Evolutionary conservation across 1,140 invertebrate genomes (phyloP).

Genomic region (Maconellicoccus hirsutus): DNA sequence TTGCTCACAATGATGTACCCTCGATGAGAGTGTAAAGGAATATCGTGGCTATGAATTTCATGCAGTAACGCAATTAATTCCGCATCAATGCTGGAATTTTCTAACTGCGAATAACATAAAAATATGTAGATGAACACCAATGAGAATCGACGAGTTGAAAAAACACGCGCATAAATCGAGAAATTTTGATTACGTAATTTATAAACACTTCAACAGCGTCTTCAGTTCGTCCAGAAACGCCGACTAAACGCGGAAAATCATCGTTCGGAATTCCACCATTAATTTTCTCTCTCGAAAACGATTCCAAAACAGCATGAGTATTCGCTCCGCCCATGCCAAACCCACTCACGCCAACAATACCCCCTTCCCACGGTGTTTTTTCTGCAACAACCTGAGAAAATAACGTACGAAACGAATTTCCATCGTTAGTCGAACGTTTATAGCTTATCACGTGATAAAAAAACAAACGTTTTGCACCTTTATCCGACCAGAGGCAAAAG

Average conservation of each 20-base stretch:
- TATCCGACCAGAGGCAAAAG: constrained; percentile 39
- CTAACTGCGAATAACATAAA: neutral
- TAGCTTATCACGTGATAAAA: neutral
- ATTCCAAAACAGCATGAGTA: constrained; percentile 44
- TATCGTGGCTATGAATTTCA: neutral
- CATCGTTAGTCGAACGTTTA: neutral
- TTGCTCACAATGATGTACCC: neutral
- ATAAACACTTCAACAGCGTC: constrained; percentile 23
- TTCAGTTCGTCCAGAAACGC: constrained; percentile 29
- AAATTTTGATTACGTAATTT: constrained; percentile 19
- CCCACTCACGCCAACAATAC: constrained; percentile 45
- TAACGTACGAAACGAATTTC: neutral
- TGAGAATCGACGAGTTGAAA: no score
- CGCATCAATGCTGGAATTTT: neutral
- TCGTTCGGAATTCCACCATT: constrained; percentile 25
- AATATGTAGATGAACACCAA: no score
- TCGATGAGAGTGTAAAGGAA: neutral
- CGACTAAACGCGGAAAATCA: constrained; percentile 30
- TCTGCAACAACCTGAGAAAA: constrained; percentile 40
- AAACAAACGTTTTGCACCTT: constrained; percentile 23
- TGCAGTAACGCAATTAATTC: constrained; percentile 1
- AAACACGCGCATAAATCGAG: no score
- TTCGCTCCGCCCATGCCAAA: constrained; percentile 54
- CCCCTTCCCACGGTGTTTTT: constrained; percentile 37
- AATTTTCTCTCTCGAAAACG: constrained; percentile 26